Base-by-base conservation (phyloP, 2,113 vertebrate genomes). In the Mastomys natalensis region DNA sequence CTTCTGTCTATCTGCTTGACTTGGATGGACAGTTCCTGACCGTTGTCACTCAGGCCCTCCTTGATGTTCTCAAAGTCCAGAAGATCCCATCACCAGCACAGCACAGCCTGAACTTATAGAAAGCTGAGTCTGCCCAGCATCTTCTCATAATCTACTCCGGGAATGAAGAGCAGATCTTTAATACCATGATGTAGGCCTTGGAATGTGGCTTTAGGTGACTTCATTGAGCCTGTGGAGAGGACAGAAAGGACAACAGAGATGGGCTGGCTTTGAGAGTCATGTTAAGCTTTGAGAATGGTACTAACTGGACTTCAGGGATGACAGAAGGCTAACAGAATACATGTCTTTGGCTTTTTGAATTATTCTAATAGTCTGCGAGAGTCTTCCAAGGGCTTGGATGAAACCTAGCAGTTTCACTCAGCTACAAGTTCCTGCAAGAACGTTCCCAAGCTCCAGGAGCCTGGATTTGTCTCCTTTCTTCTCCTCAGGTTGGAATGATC, bases 381-480 rank as follows among this genome's bases (percentile, higher is more conserved):
- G 87, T 87, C 94, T 73, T 68, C 74, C 70, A 90, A 76, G 55
- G 12, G 9, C 74, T 76, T 77, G n/a, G 26, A 45, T 51, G 70
- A 97, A 97, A 94, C 80, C 66, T 82, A 51, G 22, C n/a, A 86
- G 86, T 96, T 96, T 95, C 81, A 68, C 55, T 78, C 86, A 13
- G 80, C 64, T 86, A 60, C 53, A 82, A 70, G 97, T 93, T 86
- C 62, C 51, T 97, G 86, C 66, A 95, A 88, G 77, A 81, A 87
- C 66, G 58, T 62, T 88, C 88, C 26, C 26, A 82, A 68, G 86
- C 90, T 89, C 92, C 92, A 92, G 70, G 15, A 37, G 51, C 76
- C 40, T 13, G 17, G 66, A 73, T 92, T 87, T 64, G 34, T 78
- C 78, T 11, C 19, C 45, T 85, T 80, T 74, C 2, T 9, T 64